Conservation (phyloP, 2,113 vertebrate species). For the Panurus biarmicus region DNA sequence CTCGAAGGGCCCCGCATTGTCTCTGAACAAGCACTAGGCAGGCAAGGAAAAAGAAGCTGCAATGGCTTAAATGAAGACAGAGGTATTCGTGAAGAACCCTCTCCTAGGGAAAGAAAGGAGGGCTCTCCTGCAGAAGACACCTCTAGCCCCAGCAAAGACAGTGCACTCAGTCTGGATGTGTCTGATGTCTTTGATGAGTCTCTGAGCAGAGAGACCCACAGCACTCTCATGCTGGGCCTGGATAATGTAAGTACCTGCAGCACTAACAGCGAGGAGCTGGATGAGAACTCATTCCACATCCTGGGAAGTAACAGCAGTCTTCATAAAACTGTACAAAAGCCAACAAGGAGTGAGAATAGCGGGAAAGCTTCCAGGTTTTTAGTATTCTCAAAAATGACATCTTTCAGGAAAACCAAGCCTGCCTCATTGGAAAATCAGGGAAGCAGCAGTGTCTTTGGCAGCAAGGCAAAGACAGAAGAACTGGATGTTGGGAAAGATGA, state of each 20-base stretch:
- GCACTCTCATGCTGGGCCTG: not conserved
- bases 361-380: constrained; percentile 62
- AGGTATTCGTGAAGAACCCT: not conserved
- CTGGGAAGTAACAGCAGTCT: constrained; percentile 45
- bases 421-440: not conserved
- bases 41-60: not conserved
- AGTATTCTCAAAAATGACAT: constrained; percentile 74
- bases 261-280: constrained; percentile 63
- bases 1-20: not conserved
- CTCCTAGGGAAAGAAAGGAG: not conserved
- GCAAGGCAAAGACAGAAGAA: constrained; percentile 30
- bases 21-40: not conserved
- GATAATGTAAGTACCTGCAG: constrained; percentile 49
- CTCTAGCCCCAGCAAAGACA: not conserved
- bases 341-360: constrained; percentile 39
- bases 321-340: constrained; percentile 59
- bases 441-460: not conserved
- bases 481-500: constrained; percentile 30
- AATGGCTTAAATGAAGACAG: not conserved
- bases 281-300: constrained; percentile 27
- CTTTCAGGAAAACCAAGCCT: constrained; percentile 66
- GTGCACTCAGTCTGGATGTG: not conserved
- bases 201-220: not conserved
- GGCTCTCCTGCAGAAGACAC: not conserved
- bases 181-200: constrained; percentile 5